These are phyloP conservation scores for Porites lobata DNA, from an alignment of 92 coral and sea anemone species.

Conservation along the genomic window DNA sequence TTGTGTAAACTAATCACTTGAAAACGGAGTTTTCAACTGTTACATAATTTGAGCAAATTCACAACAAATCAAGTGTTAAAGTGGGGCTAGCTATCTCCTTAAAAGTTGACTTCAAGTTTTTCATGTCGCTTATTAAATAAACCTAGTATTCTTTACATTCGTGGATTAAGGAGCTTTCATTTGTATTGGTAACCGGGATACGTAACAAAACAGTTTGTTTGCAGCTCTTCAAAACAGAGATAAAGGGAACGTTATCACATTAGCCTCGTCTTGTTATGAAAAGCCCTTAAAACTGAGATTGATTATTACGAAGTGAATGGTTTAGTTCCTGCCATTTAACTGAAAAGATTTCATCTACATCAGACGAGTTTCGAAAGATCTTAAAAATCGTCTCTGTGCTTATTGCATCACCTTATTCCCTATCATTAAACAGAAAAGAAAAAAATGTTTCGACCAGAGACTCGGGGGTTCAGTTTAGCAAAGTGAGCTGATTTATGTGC, in stretches of 20 bases:
- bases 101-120: not conserved
- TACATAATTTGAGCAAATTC: not conserved
- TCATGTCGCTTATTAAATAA: not conserved
- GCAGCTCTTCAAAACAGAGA: conserved; percentile 25
- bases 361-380: not conserved
- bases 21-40: not conserved
- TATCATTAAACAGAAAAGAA: not conserved
- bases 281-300: not conserved
- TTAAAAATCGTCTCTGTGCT: not conserved
- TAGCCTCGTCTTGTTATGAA: not conserved
- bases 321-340: not conserved
- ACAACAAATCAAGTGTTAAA: not conserved
- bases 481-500: not conserved
- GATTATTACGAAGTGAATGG: not conserved
- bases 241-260: conserved; percentile 31
- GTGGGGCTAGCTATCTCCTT: not conserved
- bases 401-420: not conserved
- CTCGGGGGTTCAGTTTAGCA: not conserved
- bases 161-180: conserved; percentile 22
- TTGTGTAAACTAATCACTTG: not conserved
- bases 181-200: conserved; percentile 12
- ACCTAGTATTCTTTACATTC: conserved; percentile 13
- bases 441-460: not conserved
- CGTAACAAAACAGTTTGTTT: conserved; percentile 55
- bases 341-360: not conserved